These are phyloP conservation scores for Anaspis maculata DNA, from an alignment of 2,888 invertebrate species.

Conservation along the genomic window DNA sequence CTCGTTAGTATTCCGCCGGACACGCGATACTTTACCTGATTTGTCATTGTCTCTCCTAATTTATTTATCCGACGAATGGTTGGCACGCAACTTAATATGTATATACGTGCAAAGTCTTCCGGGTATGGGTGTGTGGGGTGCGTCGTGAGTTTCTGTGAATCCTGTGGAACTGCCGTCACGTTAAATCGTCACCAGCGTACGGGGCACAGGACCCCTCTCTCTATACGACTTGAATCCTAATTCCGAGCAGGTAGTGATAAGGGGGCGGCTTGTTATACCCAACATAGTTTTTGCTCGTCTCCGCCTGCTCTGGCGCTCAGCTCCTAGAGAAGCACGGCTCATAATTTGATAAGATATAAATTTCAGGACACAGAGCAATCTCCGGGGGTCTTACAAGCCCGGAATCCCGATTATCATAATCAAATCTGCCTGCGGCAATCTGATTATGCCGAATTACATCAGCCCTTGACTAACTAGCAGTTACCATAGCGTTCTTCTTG, in stretches of 20 bases:
- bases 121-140: no score
- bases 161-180: no score
- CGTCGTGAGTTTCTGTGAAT: no score
- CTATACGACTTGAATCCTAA: no score
- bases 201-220: no score
- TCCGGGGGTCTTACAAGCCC: slow-evolving; percentile 11
- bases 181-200: no score
- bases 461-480: slow-evolving; percentile 37
- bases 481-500: slow-evolving; percentile 30
- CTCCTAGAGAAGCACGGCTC: no score
- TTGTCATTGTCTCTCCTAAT: slow-evolving; percentile 32
- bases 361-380: slow-evolving; percentile 17
- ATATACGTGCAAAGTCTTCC: no score
- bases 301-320: slow-evolving; percentile 5
- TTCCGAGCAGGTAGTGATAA: no score
- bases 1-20: neutral
- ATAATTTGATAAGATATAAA: slow-evolving; percentile 21
- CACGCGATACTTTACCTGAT: slow-evolving; percentile 22
- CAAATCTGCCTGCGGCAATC: slow-evolving; percentile 37
- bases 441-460: slow-evolving; percentile 38
- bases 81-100: no score
- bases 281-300: neutral
- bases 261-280: no score
- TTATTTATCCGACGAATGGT: slow-evolving; percentile 21
- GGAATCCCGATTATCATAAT: slow-evolving; percentile 38